Conservation (phyloP, 92 coral and sea anemone genomes). For the Porites rus region DNA sequence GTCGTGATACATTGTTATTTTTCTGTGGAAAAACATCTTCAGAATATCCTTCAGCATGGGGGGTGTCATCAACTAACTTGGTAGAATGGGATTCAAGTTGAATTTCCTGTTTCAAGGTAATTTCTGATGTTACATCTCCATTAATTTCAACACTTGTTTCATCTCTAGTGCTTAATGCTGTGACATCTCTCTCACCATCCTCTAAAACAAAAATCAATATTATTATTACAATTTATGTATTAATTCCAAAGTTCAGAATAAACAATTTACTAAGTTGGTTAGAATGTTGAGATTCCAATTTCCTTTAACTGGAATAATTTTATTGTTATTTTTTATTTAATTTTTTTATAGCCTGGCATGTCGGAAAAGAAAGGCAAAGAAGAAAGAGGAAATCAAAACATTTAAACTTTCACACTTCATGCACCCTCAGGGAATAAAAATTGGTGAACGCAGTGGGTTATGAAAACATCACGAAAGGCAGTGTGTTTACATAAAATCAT, state of each 20-base stretch:
- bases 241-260: too few species aligned
- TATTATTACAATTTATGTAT: too few species aligned
- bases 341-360: too few species aligned
- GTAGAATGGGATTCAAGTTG: background rate
- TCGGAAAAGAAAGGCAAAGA: too few species aligned
- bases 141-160: background rate
- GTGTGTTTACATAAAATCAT: background rate
- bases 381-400: too few species aligned
- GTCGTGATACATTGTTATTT: background rate
- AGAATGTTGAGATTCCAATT: too few species aligned
- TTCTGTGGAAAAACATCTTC: background rate
- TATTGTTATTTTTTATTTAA: too few species aligned
- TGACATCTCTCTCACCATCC: background rate
- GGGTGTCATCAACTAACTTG: background rate
- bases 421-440: background rate
- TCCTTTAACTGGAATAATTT: too few species aligned
- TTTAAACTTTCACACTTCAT: too few species aligned
- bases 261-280: too few species aligned
- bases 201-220: background rate
- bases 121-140: background rate
- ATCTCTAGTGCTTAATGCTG: background rate
- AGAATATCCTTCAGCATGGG: background rate
- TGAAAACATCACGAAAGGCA: background rate
- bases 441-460: background rate
- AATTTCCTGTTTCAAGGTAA: background rate